These are phyloP conservation scores for Brachionus manjavacas DNA, from an alignment of 1,140 invertebrate genomes.

Conservation along the genomic window DNA sequence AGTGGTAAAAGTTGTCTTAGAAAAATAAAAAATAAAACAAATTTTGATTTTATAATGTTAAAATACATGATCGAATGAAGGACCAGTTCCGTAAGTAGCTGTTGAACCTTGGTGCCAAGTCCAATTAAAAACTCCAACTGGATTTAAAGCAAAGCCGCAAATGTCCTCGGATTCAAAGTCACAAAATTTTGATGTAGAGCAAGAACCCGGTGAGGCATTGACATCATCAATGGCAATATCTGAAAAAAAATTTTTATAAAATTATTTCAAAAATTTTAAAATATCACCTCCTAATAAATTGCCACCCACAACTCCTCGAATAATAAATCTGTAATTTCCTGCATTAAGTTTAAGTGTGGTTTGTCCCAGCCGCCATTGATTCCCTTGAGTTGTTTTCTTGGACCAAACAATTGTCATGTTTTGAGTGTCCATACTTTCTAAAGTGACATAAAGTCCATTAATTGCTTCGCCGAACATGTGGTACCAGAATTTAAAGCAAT, in stretches of 20 bases:
- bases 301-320: constrained; percentile 12
- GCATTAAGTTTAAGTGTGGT: not conserved
- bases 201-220: not conserved
- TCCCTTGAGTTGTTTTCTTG: not conserved
- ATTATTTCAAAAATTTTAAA: no score
- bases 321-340: constrained; percentile 27
- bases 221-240: constrained; percentile 40
- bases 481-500: constrained; percentile 19
- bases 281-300: not conserved
- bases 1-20: not conserved
- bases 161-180: constrained; percentile 42
- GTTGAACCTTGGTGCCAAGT: constrained; percentile 46
- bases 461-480: constrained; percentile 8
- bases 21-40: not conserved
- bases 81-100: constrained; percentile 43
- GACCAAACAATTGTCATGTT: not conserved
- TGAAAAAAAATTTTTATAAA: not conserved
- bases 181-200: not conserved
- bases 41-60: not conserved
- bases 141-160: constrained; percentile 50
- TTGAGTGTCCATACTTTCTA: not conserved
- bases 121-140: constrained; percentile 53
- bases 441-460: not conserved
- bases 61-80: constrained; percentile 36
- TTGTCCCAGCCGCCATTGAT: not conserved